Evolutionary conservation across 2,797 vertebrate genomes (phyloP).

Genomic region (Cyclopterus lumpus): DNA sequence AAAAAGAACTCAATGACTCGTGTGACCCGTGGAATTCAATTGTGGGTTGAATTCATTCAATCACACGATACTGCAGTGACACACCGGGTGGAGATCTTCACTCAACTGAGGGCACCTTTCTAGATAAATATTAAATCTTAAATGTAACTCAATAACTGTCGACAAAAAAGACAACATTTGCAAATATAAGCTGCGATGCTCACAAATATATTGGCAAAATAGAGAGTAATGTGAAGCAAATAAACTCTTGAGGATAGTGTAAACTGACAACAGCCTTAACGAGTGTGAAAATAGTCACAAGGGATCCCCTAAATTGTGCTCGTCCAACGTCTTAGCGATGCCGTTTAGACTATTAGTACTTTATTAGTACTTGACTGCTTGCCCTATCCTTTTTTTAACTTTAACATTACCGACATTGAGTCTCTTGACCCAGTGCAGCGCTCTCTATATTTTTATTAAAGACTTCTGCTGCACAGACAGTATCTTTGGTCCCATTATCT

Average conservation of each 20-base stretch:
- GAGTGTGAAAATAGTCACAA: background rate
- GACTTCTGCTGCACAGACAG: background rate
- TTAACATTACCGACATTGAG: background rate
- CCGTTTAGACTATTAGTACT: background rate
- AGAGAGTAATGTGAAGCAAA: background rate
- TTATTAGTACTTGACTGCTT: background rate
- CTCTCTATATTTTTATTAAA: background rate
- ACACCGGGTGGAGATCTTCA: background rate
- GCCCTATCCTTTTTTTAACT: background rate
- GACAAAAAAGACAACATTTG: background rate
- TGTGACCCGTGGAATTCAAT: background rate
- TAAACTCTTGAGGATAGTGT: background rate
- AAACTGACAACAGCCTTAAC: background rate
- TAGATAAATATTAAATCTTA: background rate
- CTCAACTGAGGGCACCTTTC: background rate
- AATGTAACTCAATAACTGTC: background rate
- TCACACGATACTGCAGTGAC: background rate
- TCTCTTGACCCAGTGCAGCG: background rate
- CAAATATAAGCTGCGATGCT: background rate
- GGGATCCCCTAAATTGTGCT: background rate
- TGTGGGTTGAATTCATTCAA: background rate
- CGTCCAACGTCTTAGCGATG: background rate
- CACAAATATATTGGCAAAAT: background rate
- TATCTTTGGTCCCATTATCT: background rate
- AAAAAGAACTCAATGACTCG: background rate